Percentiles rank a stretch among this genome's conserved stretches.
Conservation (phyloP, 1,140 invertebrate genomes). For the Hermetia illucens region DNA sequence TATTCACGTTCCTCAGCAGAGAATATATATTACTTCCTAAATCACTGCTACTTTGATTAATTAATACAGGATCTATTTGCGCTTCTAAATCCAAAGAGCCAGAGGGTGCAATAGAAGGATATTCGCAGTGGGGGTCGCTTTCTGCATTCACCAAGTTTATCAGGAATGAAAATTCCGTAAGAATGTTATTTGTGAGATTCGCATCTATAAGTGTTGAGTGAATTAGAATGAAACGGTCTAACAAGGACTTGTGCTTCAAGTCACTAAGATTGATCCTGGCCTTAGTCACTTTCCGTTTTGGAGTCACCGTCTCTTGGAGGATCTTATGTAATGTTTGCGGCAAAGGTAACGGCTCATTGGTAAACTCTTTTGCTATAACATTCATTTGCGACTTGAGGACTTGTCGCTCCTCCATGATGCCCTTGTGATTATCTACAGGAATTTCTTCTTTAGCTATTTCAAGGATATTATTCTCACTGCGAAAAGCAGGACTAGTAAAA, state of each 20-base stretch:
- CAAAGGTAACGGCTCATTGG: background rate
- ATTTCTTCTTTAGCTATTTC: constrained; percentile 3
- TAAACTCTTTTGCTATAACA: constrained; percentile 4
- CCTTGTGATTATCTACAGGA: too few relatives aligned
- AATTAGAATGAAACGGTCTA: constrained; percentile 13
- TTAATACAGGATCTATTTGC: background rate
- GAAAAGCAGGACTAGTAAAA: background rate
- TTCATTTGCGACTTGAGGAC: constrained; percentile 1
- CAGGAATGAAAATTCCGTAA: constrained; percentile 20
- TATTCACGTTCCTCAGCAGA: constrained; percentile 9
- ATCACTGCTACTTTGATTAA: background rate
- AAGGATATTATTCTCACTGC: background rate
- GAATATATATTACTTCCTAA: background rate
- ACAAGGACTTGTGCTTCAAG: constrained; percentile 5
- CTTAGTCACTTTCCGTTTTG: background rate
- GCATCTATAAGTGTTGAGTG: constrained; percentile 20
- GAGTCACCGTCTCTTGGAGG: background rate
- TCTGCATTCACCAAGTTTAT: constrained; percentile 20
- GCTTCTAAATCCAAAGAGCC: background rate
- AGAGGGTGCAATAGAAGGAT: background rate
- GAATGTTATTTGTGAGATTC: constrained; percentile 22
- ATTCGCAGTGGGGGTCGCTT: background rate
- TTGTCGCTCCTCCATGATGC: too few relatives aligned
- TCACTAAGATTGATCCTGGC: too few relatives aligned
- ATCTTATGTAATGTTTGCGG: background rate